Percentiles rank a stretch among this genome's conserved stretches.
Conservation (phyloP, 2,113 vertebrate genomes). For the Malaclemys terrapin region DNA sequence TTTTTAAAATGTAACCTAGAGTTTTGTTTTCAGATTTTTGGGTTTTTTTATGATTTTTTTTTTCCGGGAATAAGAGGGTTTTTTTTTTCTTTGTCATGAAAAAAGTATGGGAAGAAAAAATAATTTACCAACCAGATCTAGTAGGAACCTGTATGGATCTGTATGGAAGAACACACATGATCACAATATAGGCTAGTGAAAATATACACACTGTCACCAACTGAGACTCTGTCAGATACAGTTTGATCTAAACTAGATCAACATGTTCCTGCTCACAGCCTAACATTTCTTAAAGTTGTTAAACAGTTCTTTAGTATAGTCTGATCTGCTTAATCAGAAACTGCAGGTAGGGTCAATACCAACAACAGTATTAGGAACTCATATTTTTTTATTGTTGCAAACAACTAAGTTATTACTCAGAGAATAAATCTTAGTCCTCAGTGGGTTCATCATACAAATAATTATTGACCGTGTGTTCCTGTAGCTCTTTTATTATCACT, state of each 20-base stretch:
- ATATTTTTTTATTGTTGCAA: neutral
- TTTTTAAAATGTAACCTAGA: neutral
- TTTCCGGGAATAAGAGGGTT: accelerated
- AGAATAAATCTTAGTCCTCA: neutral
- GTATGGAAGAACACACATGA: neutral
- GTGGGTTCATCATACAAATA: neutral
- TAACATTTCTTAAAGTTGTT: no score
- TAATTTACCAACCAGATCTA: neutral
- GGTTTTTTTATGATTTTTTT: no score
- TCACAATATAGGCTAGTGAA: neutral
- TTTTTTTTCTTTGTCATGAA: neutral
- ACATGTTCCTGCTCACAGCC: neutral
- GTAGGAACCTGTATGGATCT: neutral
- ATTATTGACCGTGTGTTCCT: neutral
- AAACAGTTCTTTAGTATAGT: neutral
- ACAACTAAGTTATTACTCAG: neutral
- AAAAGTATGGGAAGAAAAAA: neutral
- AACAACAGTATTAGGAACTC: neutral
- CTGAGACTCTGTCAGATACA: no score
- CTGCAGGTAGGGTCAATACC: neutral
- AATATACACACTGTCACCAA: no score
- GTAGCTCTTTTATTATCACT: neutral
- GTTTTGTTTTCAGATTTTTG: no score
- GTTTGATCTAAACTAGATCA: no score
- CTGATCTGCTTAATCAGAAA: neutral